Base-by-base conservation (phyloP, 2,797 vertebrate species). In the Onychomys leucogaster region DNA sequence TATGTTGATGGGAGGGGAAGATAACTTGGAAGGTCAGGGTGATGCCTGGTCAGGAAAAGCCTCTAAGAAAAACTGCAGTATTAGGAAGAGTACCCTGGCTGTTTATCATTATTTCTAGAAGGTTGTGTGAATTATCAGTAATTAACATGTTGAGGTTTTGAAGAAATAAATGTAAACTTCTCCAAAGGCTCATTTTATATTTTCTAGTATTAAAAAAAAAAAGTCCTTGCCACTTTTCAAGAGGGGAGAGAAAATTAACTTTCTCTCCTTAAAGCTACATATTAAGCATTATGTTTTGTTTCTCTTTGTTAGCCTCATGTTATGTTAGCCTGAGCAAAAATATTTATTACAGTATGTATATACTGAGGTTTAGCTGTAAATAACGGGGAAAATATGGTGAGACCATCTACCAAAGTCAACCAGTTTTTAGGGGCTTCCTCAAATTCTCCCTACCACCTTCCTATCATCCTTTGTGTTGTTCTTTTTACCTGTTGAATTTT, bases 61-160 rank as follows among this genome's bases (percentile, higher is more conserved):
- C 67, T 86, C 89, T 83, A 63, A 41, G 21, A 87, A 23, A 14
- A 57, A 82, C 63, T 73, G 63, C 75, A 89, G 25, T 27, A 25
- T 21, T 16, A 67, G 27, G 34, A 41, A 73, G 7, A 2, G 86
- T 81, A 63, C 25, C 77, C 27, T 83, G 43, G 21, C 21, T 80
- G 5, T 69, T 46, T 81, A 34, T 52, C 46, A 85, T 81, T 61
- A 57, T 41, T 96, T 81, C 78, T 76, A 91, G 59, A 27, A 91
- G 41, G 85, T 63, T 88, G 61, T 78, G 1, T 91, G 17, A 75
- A 75, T 89, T 85, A 85, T 19, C 37, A 61, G 37, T 77, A 90
- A 93, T 91, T 67, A 93, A 69, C 63, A 81, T 88, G 46, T 25
- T 69, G 21, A 55, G 1, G n/a, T 77, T 92, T n/a, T 94, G n/a